phyloP scores from a whole-genome alignment of 2,797 vertebrate genomes.

The Acropternis orthonyx region DNA sequence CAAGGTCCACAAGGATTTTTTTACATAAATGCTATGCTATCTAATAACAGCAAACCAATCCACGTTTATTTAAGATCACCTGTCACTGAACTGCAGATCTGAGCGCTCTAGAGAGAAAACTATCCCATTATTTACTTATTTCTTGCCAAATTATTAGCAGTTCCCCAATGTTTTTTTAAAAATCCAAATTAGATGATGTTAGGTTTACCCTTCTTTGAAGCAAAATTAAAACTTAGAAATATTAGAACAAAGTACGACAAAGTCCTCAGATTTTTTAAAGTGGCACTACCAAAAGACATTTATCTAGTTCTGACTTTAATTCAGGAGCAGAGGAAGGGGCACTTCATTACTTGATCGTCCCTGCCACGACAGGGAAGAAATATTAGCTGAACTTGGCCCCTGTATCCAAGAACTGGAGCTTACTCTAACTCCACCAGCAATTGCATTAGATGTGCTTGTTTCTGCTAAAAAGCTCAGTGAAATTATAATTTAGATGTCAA shows the following conservation, averaged over 20 bases:
- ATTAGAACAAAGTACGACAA: neutral
- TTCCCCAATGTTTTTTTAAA: neutral
- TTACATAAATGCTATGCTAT: neutral
- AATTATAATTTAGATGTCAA: neutral
- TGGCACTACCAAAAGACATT: neutral
- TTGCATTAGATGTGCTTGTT: neutral
- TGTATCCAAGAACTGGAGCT: neutral
- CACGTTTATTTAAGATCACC: neutral
- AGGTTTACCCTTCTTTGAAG: neutral
- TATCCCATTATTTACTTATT: neutral
- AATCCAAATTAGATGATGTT: neutral
- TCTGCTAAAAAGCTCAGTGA: neutral
- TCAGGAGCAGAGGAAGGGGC: neutral
- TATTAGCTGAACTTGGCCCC: neutral
- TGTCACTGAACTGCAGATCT: neutral
- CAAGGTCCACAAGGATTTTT: neutral
- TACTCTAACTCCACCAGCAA: neutral
- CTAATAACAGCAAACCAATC: neutral
- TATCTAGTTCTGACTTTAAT: neutral
- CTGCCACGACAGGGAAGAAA: accelerated
- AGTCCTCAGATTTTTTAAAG: neutral
- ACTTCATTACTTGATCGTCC: neutral
- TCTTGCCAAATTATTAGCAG: neutral
- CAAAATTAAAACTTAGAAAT: neutral
- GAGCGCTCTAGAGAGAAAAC: neutral